Evolutionary conservation across 2,888 invertebrate species (phyloP).

Genomic region (Melanotus villosus): DNA sequence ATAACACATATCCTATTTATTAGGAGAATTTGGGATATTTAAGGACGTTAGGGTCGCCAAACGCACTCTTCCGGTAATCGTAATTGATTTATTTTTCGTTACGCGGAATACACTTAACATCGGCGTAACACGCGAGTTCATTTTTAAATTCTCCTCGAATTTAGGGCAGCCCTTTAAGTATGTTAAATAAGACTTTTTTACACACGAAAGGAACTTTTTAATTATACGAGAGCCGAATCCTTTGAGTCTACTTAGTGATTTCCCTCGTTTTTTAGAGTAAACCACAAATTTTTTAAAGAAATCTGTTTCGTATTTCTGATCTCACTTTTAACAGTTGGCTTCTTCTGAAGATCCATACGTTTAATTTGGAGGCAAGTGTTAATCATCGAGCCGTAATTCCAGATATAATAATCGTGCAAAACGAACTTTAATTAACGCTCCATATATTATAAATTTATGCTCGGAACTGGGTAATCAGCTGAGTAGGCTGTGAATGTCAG

Average conservation of each 20-base stretch:
- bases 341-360: too few relatives aligned
- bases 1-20: constrained; percentile 36
- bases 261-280: too few relatives aligned
- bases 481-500: constrained; percentile 41
- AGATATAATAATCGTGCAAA: constrained; percentile 29
- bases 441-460: constrained; percentile 42
- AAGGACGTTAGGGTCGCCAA: constrained; percentile 19
- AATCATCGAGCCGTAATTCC: constrained; percentile 28
- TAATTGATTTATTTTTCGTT: constrained; percentile 25
- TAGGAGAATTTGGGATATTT: constrained; percentile 29
- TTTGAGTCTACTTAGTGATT: too few relatives aligned
- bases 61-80: constrained; percentile 17
- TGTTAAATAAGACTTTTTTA: not conserved
- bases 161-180: not conserved
- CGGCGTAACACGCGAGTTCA: constrained; percentile 4
- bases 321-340: too few relatives aligned
- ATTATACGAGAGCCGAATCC: too few relatives aligned
- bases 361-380: not conserved
- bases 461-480: constrained; percentile 46
- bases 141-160: not conserved
- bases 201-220: not conserved
- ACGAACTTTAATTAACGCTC: constrained; percentile 37
- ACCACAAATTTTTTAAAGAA: too few relatives aligned
- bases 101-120: constrained; percentile 16
- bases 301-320: too few relatives aligned